Evolutionary conservation across 2,888 invertebrate species (phyloP).

Genomic region (Agonopterix alstromeriana): DNA sequence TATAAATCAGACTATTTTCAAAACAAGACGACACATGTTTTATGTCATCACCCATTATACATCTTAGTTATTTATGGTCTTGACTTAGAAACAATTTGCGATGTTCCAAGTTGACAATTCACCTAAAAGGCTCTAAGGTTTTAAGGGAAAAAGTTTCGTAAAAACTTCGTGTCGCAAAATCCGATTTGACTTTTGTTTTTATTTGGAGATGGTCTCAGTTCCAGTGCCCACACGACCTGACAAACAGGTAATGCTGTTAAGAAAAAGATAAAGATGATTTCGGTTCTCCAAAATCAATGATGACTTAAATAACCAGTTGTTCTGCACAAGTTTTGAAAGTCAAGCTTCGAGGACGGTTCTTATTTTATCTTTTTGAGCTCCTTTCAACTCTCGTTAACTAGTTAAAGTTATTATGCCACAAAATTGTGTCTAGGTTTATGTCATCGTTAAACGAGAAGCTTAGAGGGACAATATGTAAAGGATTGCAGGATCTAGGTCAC

Average conservation of each 20-base stretch:
- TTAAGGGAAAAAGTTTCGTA: constrained; percentile 10
- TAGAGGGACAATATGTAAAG: too few relatives aligned
- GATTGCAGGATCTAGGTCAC: constrained; percentile 3
- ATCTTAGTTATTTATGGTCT: constrained; percentile 9
- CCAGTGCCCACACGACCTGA: constrained; percentile 2
- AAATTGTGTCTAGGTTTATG: too few relatives aligned
- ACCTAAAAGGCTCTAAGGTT: constrained; percentile 10
- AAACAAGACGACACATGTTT: constrained; percentile 24
- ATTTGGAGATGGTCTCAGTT: not conserved
- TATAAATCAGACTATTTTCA: constrained; percentile 20
- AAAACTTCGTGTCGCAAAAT: constrained; percentile 3
- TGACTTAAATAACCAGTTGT: not conserved
- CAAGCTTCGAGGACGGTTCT: not conserved
- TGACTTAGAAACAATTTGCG: constrained; percentile 12
- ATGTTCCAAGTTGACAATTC: constrained; percentile 14
- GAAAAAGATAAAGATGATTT: constrained; percentile 1
- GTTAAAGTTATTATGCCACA: too few relatives aligned
- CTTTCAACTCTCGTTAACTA: too few relatives aligned
- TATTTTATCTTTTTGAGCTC: too few relatives aligned
- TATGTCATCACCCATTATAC: constrained; percentile 28
- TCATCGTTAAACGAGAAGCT: too few relatives aligned
- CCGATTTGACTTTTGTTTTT: constrained; percentile 6
- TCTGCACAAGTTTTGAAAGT: not conserved
- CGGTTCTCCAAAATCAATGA: constrained; percentile 1
- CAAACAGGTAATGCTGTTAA: constrained; percentile 2